These are phyloP conservation scores for Nephrocerus scutellatus DNA, from an alignment of 2,888 invertebrate genomes.

Conservation along the genomic window DNA sequence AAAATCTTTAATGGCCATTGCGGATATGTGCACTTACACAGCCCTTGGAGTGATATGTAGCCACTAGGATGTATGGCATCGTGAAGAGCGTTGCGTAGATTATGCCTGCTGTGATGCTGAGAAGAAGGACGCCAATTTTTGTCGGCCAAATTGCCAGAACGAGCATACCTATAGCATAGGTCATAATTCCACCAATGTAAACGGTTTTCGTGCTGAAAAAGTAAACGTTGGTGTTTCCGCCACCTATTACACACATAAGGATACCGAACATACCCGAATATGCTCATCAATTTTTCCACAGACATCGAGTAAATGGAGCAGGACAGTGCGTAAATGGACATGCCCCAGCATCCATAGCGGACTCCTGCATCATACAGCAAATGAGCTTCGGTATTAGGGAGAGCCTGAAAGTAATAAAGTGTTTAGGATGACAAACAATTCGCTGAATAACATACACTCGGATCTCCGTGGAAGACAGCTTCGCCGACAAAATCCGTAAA, in stretches of 20 bases:
- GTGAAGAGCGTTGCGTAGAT: slow-evolving; percentile 48
- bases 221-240: background rate
- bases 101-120: slow-evolving; percentile 46
- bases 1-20: too few relatives aligned
- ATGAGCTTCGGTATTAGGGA: slow-evolving; percentile 27
- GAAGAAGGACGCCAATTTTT: slow-evolving; percentile 43
- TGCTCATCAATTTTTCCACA: slow-evolving; percentile 43
- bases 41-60: slow-evolving; percentile 46
- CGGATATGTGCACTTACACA: slow-evolving; percentile 39
- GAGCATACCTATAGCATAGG: slow-evolving; percentile 46
- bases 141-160: slow-evolving; percentile 45
- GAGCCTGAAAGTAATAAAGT: slow-evolving; percentile 26
- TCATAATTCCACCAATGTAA: slow-evolving; percentile 43
- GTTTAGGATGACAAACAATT: background rate
- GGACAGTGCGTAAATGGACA: slow-evolving; percentile 47
- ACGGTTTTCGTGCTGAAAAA: slow-evolving; percentile 36
- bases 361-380: slow-evolving; percentile 43
- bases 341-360: slow-evolving; percentile 47
- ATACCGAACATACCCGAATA: slow-evolving; percentile 36
- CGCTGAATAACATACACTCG: slow-evolving; percentile 36
- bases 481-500: slow-evolving; percentile 64
- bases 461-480: slow-evolving; percentile 54
- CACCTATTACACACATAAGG: background rate
- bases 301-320: slow-evolving; percentile 46
- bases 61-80: slow-evolving; percentile 46